Evolutionary conservation across 2,888 invertebrate species (phyloP), one percentile per base, ranked within the genome.

Genomic region (Melolontha melolontha): DNA sequence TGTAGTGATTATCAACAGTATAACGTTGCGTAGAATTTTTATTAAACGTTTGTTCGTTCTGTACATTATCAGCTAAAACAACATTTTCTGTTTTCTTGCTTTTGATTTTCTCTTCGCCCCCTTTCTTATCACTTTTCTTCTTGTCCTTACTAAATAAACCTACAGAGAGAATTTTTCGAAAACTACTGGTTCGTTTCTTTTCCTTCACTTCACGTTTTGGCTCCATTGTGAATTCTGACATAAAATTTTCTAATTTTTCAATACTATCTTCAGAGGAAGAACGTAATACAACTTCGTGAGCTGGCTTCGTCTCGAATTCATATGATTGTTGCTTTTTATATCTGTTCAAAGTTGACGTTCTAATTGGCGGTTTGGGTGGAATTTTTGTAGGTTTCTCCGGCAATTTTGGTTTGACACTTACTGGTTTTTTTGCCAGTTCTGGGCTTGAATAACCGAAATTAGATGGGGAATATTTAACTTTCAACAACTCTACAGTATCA

Each of bases 71-170:
- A 4, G 74, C 74, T 12, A 57, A 54, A 2, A 77, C 74, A 1
- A 75, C 73, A 70, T 81, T 81, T 49, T 82, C 79, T 16, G 73
- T 77, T 64, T 75, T 75, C 62, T 75, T 79, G n/a, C 74, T 72
- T 70, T 72, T 75, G 16, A 68, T 65, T 70, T 75, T 75, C 8
- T 73, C 67, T 49, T 76, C 77, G 42, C 79, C 81, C 55, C 79
- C 80, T 49, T 83, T 82, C 14, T 76, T 75, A 5, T 79, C 77
- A 63, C 74, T 74, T 69, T 84, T 84, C 67, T 84, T 83, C 66
- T 81, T 82, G 49, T 80, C 75, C 66, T 81, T 83, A 1, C 79
- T 71, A 73, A 81, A 80, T 51, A 81, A 74, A 34, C 75, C 74
- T 4, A 76, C 78, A 6, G 78, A 73, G 49, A 83, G 79, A 42